Base-by-base conservation (phyloP, 2,797 vertebrate genomes). In the Myripristis jacobus region DNA sequence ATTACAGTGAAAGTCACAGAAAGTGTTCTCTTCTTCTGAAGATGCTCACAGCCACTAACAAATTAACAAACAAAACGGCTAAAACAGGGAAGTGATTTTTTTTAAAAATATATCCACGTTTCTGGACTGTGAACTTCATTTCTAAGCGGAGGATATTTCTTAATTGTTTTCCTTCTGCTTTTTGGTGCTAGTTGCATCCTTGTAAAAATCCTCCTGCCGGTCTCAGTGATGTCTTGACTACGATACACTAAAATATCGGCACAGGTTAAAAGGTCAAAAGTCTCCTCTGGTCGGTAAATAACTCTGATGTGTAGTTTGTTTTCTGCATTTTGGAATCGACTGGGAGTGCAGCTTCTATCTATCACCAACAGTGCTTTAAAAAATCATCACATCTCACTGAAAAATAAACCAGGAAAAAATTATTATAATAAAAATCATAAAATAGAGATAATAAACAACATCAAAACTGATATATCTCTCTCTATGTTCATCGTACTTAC, bases 401-500 rank as follows among this genome's bases (percentile, higher is more conserved):
- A 87, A 82, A 83, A 79, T 38, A 78, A 87, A 90, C 65, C 60
- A 87, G 43, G 61, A 81, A 66, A 70, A 81, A 74, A 80, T 58
- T 22, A 86, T 43, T 21, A 82, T 65, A 53, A 83, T 57, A n/a
- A 65, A 75, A 79, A 74, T 78, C 74, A 88, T 55, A 88, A 73
- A 87, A 79, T 34, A 75, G 73, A 88, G 73, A 88, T 62, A 56
- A 70, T 57, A 73, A 75, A 82, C 41, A 38, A 57, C 76, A 84
- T 77, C 70, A 81, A 60, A 85, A 77, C 59, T 70, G 73, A 92
- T 87, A 92, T 74, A 85, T 71, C 78, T 87, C 77, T 59, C 41
- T 87, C 88, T 85, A 86, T 82, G 85, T 88, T 90, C 75, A 86
- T 85, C 75, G 90, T 91, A 91, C 85, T 84, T 88, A 76, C 84